Evolutionary conservation across 2,888 invertebrate genomes (phyloP).

Genomic region (Rotaria socialis): DNA sequence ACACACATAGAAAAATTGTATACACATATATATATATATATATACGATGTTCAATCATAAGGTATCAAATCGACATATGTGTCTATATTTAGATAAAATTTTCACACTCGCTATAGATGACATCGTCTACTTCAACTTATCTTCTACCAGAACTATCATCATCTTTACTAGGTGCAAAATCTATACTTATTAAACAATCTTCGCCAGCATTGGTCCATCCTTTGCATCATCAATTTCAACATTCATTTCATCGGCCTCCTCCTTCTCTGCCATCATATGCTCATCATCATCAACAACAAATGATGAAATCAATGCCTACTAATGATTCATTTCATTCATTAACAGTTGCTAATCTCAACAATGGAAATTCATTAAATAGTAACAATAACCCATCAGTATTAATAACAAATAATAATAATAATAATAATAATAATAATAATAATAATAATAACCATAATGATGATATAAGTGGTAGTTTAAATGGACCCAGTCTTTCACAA

Average conservation of each 20-base stretch:
- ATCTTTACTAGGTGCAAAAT: neutral
- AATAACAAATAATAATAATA: neutral
- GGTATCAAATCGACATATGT: neutral
- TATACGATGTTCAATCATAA: neutral
- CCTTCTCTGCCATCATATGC: neutral
- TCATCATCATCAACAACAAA: neutral
- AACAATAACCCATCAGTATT: neutral
- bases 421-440: too few relatives aligned
- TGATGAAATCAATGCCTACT: neutral
- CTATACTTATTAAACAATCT: neutral
- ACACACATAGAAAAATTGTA: neutral
- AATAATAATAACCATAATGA: neutral
- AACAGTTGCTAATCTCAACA: neutral
- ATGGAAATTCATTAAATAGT: neutral
- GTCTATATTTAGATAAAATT: neutral
- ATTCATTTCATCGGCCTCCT: neutral
- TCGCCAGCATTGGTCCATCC: neutral
- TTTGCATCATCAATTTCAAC: neutral
- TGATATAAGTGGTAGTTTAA: neutral
- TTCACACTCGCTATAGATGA: neutral
- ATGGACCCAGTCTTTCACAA: slow-evolving; percentile 13
- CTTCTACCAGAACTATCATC: neutral
- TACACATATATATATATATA: neutral
- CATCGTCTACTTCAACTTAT: slow-evolving; percentile 3
- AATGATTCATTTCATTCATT: slow-evolving; percentile 19